Base-by-base conservation (phyloP, 2,888 invertebrate genomes). In the Drosophila paranaensis region DNA sequence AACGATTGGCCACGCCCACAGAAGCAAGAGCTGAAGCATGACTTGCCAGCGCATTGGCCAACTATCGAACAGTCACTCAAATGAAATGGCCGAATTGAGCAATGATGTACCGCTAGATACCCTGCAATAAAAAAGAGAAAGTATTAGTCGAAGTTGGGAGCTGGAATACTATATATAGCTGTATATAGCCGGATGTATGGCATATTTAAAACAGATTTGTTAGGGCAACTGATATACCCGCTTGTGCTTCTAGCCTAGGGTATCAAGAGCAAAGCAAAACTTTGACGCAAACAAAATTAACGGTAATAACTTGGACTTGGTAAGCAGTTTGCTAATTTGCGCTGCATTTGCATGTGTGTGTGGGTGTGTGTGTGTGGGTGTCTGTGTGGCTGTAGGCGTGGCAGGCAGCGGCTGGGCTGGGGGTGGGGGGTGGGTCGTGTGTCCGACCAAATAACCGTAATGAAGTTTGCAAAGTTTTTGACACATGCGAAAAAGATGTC, bases 391-490 rank as follows among this genome's bases (percentile, higher is more conserved):
- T n/a, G n/a, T 20, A 27, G 33, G 8, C 33, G 33, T 20, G 20
- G 20, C 20, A 20, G 20, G 20, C 2, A 2, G 20, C 20, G 20
- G n/a, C n/a, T n/a, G n/a, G 20, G 20, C 2, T 20, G 20, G 20
- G 20, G 20, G 67, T 66, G 56, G 53, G 73, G 60, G 54, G 53
- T 45, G 71, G 16, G 72, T 54, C 10, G 33, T 20, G 30, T 66
- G 48, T 57, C 27, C 27, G 62, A 35, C 56, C 87, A 84, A 82
- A 82, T 84, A 82, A 79, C 72, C 73, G 65, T 88, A 84, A 84
- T 84, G 88, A 84, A 84, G 84, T 83, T 83, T 88, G 82, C 77
- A 77, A 88, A 83, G 82, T 83, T 85, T 77, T 88, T 79, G 88
- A 83, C 82, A 83, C 88, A 83, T 81, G 82, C 88, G 63, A 85